phyloP scores from a whole-genome alignment of 2,797 vertebrate species.

The Lerista edwardsae region DNA sequence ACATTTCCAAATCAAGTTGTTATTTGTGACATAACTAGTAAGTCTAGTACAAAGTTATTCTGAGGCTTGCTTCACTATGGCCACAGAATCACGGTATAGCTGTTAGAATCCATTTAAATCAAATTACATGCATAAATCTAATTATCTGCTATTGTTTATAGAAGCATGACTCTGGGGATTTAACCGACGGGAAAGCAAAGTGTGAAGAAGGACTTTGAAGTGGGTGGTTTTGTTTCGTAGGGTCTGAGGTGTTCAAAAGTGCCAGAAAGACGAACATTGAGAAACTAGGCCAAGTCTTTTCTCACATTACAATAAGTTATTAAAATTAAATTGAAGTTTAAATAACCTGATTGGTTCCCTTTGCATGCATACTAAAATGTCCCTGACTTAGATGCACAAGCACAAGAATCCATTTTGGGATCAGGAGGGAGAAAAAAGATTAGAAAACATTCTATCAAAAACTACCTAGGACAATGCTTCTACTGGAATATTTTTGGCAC shows the following conservation, averaged over 20 bases:
- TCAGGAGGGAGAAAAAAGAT: not conserved
- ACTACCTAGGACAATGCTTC: not conserved
- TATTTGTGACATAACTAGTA: conserved; percentile 26
- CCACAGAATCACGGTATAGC: conserved; percentile 27
- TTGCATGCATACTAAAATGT: not conserved
- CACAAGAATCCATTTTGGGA: conserved; percentile 16
- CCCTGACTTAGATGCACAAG: not conserved
- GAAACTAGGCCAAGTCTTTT: not conserved
- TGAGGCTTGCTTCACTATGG: not conserved
- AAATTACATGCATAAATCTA: conserved; percentile 65
- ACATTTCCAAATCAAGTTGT: conserved; percentile 23
- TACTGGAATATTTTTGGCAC: conserved; percentile 19
- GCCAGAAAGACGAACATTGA: conserved; percentile 4
- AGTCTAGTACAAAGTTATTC: conserved; percentile 3
- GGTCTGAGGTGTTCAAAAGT: conserved; percentile 49
- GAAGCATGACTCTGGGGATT: conserved; percentile 48
- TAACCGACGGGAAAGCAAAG: conserved; percentile 57
- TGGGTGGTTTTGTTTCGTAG: conserved; percentile 43
- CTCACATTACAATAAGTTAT: conserved; percentile 22
- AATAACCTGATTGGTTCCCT: conserved; percentile 27
- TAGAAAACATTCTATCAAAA: not conserved
- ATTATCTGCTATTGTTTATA: conserved; percentile 61
- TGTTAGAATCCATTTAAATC: conserved; percentile 63
- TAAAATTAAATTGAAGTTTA: conserved; percentile 26
- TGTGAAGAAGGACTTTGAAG: conserved; percentile 54